Base-by-base conservation (phyloP, 2,113 vertebrate genomes). In the Sapayoa aenigma region DNA sequence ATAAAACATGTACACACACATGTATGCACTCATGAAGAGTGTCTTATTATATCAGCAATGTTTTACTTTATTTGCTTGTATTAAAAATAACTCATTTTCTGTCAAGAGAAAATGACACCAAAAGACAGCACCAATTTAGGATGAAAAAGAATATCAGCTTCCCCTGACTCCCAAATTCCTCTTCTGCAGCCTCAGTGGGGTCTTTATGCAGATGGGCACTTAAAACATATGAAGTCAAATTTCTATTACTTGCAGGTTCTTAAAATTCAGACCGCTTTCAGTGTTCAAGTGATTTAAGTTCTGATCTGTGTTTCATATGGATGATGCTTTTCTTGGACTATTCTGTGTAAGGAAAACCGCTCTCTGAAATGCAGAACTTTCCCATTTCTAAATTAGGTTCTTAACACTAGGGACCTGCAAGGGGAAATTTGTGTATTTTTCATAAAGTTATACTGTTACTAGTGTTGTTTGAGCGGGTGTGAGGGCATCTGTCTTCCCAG, bases 311-410 rank as follows among this genome's bases (percentile, higher is more conserved):
- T 66, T 86, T 71, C 14, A 4, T 1, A 7, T 5, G 17, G 24
- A 20, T 50, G 39, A 22, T 21, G 44, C 8, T 76, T 80, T 74
- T 53, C 46, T 41, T 12, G 46, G 21, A 53, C 16, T 35, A 17
- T 37, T 20, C 31, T 2, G 12, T 3, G 20, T 25, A 14, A 12
- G 14, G 25, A 56, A 77, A 91, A n/a, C 10, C 0, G 1, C 14
- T 4, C 16, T 85, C 53, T 14, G 27, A 53, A 82, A 76, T 0
- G 0, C 4, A 6, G n/a, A 50, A 20, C 0, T 1, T 46, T 23
- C 12, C 14, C 5, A 3, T 39, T 94, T 66, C 42, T 90, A 42
- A 71, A 63, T 59, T 12, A 60, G 9, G 6, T 59, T 79, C 3
- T 30, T 42, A 63, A 14, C 12, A 8, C 9, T 6, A n/a, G 16